Evolutionary conservation across 2,797 vertebrate species (phyloP), one percentile per base, ranked within the genome.

Genomic region (Champsocephalus gunnari): DNA sequence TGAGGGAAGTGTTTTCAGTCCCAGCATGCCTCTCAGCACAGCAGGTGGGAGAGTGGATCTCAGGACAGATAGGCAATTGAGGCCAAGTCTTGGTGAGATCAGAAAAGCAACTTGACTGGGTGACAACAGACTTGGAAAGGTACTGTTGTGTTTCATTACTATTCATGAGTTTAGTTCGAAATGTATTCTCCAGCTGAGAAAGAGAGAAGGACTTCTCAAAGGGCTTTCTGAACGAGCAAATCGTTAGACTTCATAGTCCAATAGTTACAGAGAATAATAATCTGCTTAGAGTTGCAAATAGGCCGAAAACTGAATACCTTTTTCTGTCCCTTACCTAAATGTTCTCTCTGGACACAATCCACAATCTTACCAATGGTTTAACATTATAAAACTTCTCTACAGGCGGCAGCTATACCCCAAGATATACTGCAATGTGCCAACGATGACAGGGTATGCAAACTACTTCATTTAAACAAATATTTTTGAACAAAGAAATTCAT

Each of bases 101-200:
- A 16, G 65, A 82, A 82, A 84, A 82, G 58, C 59, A 80, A 86
- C 61, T 77, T 73, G 67, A 87, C 73, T 68, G 41, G 63, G 64
- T 71, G 81, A 85, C 73, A 81, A 70, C 75, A 61, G 63, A 71
- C 54, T 71, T 77, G 59, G 80, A 86, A 87, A 86, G 76, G 73
- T 76, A 73, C 65, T 81, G 81, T 71, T 80, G 74, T 61, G 72
- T 87, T 71, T 82, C 74, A 83, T 89, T 86, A 82, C 62, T 87
- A 87, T 90, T 88, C 86, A 90, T 88, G 82, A 84, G 62, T 85
- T 77, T 76, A 74, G 32, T 86, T 84, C 74, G 73, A 66, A 78
- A 79, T 71, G 56, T 68, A 55, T 78, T 78, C 73, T 78, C 61
- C 21, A 45, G 14, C 68, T 72, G 73, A 55, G 70, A 2, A 5